Base-by-base conservation (phyloP, 2,797 vertebrate genomes). In the Acanthiza pusilla region DNA sequence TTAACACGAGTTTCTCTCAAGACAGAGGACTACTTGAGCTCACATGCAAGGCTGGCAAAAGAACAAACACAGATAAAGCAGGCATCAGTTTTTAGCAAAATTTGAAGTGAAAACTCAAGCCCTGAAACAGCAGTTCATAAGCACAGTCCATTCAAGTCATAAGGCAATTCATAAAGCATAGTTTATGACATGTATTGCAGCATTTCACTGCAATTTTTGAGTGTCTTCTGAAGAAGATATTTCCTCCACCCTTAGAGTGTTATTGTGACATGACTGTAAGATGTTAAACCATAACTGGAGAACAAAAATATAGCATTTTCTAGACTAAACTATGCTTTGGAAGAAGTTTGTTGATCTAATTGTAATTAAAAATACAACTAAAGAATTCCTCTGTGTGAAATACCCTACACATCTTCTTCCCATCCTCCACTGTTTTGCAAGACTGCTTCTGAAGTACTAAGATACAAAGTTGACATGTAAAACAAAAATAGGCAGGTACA, bases 361-460 rank as follows among this genome's bases (percentile, higher is more conserved):
- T 45, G 45, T 45, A 45, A 86, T 72, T 72, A 40, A 63, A 83
- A 80, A 50, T 26, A 43, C 12, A 94, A 38, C 23, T 47, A 30
- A 57, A 27, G 50, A 15, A 34, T 47, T 77, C 48, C 38, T 80
- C 27, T 32, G 2, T 2, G 3, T 40, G 43, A 86, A 88, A 47
- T 29, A 81, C 14, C 51, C 17, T n/a, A 27, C 29, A 60, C 91
- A 79, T 96, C 73, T n/a, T 96, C 93, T 90, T 98, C 38, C 23
- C 2, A 0, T 16, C 48, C 47, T 99, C 98, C 98, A 99, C 30
- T 99, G 97, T 99, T 99, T 89, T 99, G 98, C 70, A 99, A 98
- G 81, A 99, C 98, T 72, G 98, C 99, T 98, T 99, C 99, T 76
- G 98, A 98, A 73, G 98, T 99, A 95, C 99, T 99, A 65, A 80